phyloP scores from a whole-genome alignment of 2,888 invertebrate genomes.

The Fragum sueziense region DNA sequence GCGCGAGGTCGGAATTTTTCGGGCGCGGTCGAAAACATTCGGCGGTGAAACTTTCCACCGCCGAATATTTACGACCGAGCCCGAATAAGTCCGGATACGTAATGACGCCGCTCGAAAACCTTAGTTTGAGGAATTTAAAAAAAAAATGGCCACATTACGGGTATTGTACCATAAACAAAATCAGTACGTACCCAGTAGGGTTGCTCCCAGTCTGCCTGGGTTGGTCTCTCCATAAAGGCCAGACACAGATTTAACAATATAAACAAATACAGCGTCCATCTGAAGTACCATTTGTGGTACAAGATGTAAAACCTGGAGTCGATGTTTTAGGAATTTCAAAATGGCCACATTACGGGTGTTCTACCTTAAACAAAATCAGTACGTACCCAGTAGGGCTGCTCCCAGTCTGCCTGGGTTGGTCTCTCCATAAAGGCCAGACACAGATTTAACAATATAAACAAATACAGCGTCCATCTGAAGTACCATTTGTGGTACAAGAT shows the following conservation, averaged over 20 bases:
- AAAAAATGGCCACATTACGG: no score
- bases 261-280: conserved; percentile 77
- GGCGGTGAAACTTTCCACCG: no score
- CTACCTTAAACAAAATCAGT: no score
- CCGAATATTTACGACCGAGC: no score
- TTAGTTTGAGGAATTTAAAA: no score
- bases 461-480: conserved; percentile 76
- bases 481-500: conserved; percentile 79
- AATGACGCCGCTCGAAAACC: no score
- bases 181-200: conserved; percentile 79
- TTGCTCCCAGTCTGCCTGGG: conserved; percentile 73
- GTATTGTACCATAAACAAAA: no score
- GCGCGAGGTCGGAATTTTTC: no score
- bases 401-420: conserved; percentile 78
- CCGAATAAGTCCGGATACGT: no score
- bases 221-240: conserved; percentile 82
- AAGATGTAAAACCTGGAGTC: conserved; percentile 80
- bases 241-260: conserved; percentile 78
- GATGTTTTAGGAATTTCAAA: no score
- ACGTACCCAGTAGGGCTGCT: conserved; percentile 80
- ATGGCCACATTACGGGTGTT: no score
- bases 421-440: conserved; percentile 81
- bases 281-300: conserved; percentile 79
- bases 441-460: conserved; percentile 78
- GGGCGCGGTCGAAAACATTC: no score